Evolutionary conservation across 2,113 vertebrate genomes (phyloP), one percentile per base, ranked within the genome.

Genomic region (Vanacampus margaritifer): DNA sequence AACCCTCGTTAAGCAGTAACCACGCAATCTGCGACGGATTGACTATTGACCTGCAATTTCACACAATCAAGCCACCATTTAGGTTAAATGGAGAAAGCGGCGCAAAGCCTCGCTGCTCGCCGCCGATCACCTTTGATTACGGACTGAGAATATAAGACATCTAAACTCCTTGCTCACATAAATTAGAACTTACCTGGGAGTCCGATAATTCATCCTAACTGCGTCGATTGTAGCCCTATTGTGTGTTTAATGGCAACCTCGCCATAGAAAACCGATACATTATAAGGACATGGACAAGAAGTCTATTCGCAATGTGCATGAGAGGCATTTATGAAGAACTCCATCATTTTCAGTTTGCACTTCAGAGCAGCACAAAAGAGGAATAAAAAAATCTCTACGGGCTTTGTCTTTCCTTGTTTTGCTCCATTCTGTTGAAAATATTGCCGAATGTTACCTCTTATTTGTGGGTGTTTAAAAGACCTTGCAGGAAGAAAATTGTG

Each of bases 321-420:
- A 53, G 37, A 76, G 75, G 59, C 76, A 76, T 81, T 79, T 80
- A 59, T 73, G 23, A 64, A 78, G 72, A 67, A 36, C 64, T 54
- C 75, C 81, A 73, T 45, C 43, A 13, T 45, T 45, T 45, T 45
- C 19, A n/a, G 46, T n/a, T 9, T 7, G 6, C 66, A 54, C 43
- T 75, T 76, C 65, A 32, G 36, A 71, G 26, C 72, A 75, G 72
- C 73, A 61, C 24, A 61, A 70, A 65, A 76, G 63, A 57, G 13
- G 19, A 71, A 41, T 37, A 9, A 35, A 43, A n/a, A 13, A 32
- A 24, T 21, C 32, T 67, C 50, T 48, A 48, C 54, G 46, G 53
- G 65, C 58, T 11, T 23, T 21, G 36, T 53, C 21, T 1, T 24
- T 54, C 7, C 41, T 50, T 59, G 43, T 16, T 39, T 12, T 16